Evolutionary conservation across 2,113 vertebrate genomes (phyloP).

Genomic region (Dermatemys mawii): DNA sequence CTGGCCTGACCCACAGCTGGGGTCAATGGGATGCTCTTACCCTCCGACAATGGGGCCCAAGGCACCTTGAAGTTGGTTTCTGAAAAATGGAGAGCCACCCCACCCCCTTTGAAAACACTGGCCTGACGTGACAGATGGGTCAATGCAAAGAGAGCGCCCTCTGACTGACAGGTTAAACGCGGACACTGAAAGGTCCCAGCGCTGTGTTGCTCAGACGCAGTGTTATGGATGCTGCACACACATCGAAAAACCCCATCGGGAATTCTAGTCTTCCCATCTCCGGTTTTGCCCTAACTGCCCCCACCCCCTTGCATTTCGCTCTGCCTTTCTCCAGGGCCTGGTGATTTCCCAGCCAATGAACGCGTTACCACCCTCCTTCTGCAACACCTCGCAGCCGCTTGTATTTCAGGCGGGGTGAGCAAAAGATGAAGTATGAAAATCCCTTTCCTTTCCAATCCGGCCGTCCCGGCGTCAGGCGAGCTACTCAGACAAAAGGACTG

Average conservation of each 20-base stretch:
- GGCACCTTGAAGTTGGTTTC: not conserved
- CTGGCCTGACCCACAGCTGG: not conserved
- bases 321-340: not conserved
- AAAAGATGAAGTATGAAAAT: constrained; percentile 78
- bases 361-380: constrained; percentile 73
- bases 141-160: not conserved
- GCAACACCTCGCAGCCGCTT: constrained; percentile 64
- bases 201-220: not conserved
- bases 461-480: constrained; percentile 56
- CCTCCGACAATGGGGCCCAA: not conserved
- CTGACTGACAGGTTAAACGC: not conserved
- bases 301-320: accelerated
- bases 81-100: not conserved
- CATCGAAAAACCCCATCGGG: not conserved
- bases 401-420: constrained; percentile 62
- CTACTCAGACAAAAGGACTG: constrained; percentile 59
- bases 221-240: not conserved
- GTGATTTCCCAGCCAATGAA: constrained; percentile 73
- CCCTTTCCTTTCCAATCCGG: constrained; percentile 73
- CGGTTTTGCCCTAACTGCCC: not conserved
- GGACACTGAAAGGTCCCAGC: not conserved
- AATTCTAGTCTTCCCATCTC: not conserved
- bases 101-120: too few relatives aligned
- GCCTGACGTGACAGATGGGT: accelerated
- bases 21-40: not conserved